Evolutionary conservation across 2,113 vertebrate genomes (phyloP).

Genomic region (Anarrhichthys ocellatus): DNA sequence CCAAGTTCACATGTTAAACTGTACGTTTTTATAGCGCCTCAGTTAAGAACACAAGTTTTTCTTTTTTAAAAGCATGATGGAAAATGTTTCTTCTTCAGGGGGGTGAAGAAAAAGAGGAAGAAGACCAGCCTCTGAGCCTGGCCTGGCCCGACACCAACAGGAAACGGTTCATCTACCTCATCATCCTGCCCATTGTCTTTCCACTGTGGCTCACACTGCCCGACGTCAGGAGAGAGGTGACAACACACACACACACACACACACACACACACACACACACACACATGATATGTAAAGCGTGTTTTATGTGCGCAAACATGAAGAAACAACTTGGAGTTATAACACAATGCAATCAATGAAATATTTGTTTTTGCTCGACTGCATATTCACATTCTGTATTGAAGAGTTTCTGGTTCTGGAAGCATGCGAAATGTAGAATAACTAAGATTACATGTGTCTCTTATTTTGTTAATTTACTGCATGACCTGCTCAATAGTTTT

Average conservation of each 20-base stretch:
- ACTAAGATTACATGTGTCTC: not conserved
- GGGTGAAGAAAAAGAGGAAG: slow-evolving; percentile 83
- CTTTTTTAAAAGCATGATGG: not conserved
- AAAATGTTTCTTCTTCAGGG: slow-evolving; percentile 57
- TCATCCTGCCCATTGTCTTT: slow-evolving; percentile 92
- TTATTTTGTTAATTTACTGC: not conserved
- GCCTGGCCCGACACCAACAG: slow-evolving; percentile 91
- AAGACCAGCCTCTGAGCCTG: slow-evolving; percentile 93
- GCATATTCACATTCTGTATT: not conserved
- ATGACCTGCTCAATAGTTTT: not conserved
- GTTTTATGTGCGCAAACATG: not conserved
- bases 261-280: not conserved
- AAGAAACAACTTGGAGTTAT: not conserved
- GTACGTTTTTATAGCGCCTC: not conserved
- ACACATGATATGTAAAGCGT: not conserved
- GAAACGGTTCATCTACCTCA: slow-evolving; percentile 90
- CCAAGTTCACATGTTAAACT: not conserved
- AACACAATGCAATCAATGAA: not conserved
- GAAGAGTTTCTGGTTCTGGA: not conserved
- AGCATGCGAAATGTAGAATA: not conserved
- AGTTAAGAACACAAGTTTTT: not conserved
- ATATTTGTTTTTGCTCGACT: not conserved
- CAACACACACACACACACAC: slow-evolving; percentile 10
- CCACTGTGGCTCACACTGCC: slow-evolving; percentile 94
- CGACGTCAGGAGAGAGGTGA: slow-evolving; percentile 93